Conservation (phyloP, 2,888 invertebrate genomes). For the Gortyna flavago region DNA sequence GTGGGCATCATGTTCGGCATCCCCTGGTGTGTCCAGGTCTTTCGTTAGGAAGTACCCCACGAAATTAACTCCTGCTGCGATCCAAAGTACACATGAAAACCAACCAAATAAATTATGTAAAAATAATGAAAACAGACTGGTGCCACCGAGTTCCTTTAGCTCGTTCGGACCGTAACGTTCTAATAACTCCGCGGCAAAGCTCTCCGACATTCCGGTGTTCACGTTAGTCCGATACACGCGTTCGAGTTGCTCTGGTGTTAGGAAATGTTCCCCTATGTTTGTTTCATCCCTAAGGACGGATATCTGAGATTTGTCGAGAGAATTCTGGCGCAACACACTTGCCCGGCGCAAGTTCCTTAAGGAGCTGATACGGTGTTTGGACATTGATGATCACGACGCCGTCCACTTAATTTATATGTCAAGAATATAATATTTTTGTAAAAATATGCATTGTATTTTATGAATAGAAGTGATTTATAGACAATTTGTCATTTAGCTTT, state of each 20-base stretch:
- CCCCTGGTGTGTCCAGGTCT: conserved; percentile 35
- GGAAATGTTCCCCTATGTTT: conserved; percentile 85
- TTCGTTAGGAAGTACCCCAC: conserved; percentile 84
- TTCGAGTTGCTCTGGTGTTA: conserved; percentile 83
- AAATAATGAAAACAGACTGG: conserved; percentile 91
- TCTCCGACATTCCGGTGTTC: conserved; percentile 88
- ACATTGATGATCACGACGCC: background rate
- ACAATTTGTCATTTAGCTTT: conserved; percentile 7
- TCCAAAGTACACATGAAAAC: conserved; percentile 93
- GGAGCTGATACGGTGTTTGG: background rate
- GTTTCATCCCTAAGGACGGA: conserved; percentile 81
- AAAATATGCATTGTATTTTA: background rate
- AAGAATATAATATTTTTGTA: background rate
- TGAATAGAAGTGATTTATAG: background rate
- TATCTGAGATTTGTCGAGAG: conserved; percentile 68
- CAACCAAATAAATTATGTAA: conserved; percentile 92
- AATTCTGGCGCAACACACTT: too few species aligned
- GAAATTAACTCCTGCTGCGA: conserved; percentile 91
- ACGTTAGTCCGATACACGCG: conserved; percentile 85
- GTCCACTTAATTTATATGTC: background rate
- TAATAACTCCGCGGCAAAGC: conserved; percentile 88
- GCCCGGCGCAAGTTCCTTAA: background rate
- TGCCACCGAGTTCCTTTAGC: conserved; percentile 90
- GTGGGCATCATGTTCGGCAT: conserved; percentile 68
- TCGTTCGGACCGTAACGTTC: conserved; percentile 91